phyloP scores from a whole-genome alignment of 2,113 vertebrate species.

The Salvelinus sp. region DNA sequence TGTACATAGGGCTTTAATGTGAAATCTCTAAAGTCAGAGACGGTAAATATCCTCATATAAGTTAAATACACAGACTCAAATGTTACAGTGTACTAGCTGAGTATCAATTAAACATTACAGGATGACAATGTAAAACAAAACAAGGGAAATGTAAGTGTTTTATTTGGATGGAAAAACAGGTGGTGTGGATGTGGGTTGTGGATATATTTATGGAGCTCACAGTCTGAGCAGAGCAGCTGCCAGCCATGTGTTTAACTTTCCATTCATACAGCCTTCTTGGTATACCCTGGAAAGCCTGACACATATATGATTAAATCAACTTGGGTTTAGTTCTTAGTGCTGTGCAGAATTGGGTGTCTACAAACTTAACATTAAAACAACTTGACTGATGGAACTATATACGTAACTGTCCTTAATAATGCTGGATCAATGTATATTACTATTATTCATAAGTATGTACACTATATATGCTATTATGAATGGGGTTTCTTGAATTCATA shows the following conservation, averaged over 20 bases:
- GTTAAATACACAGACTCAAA: neutral
- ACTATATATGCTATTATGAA: too few species aligned
- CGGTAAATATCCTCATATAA: neutral
- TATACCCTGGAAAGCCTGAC: conserved; percentile 38
- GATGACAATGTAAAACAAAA: conserved; percentile 25
- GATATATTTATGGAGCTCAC: conserved; percentile 1
- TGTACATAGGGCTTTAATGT: too few species aligned
- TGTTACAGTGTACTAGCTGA: neutral
- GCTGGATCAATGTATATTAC: too few species aligned
- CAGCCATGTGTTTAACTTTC: neutral
- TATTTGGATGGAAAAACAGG: conserved; percentile 52
- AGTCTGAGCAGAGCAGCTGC: conserved; percentile 33
- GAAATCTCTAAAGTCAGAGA: too few species aligned
- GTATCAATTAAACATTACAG: neutral
- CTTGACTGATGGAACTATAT: too few species aligned
- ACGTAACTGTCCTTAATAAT: too few species aligned
- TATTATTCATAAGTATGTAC: too few species aligned
- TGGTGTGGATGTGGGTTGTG: conserved; percentile 51
- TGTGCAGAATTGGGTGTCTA: neutral
- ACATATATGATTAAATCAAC: neutral
- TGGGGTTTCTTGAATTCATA: too few species aligned
- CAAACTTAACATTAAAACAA: neutral
- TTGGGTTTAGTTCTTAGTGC: neutral
- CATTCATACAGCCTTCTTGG: conserved; percentile 21
- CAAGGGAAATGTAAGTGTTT: conserved; percentile 38